Conservation (phyloP, 2,797 vertebrate genomes). For the Mycteria americana region DNA sequence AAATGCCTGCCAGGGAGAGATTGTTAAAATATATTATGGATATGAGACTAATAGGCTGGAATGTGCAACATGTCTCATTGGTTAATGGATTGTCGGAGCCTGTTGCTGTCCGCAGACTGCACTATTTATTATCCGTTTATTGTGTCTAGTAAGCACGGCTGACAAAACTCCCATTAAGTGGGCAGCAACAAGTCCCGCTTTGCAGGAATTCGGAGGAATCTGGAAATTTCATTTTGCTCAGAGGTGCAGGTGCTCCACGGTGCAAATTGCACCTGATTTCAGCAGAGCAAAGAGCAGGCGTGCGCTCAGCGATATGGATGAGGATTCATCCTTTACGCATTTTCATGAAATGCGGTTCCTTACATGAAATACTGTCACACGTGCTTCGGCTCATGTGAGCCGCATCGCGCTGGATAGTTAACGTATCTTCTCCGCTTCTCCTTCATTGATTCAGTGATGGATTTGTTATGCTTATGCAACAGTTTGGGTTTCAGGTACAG, state of each 20-base stretch:
- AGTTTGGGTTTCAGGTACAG: background rate
- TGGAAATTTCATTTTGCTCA: background rate
- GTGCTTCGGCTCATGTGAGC: background rate
- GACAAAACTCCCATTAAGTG: background rate
- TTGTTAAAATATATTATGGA: conserved; percentile 31
- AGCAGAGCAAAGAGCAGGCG: accelerated
- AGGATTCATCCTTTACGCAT: background rate
- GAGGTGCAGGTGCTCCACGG: background rate
- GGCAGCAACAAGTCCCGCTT: background rate
- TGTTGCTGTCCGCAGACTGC: background rate
- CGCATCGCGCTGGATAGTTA: background rate
- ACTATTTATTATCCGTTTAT: conserved; percentile 20
- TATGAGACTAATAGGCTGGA: conserved; percentile 28
- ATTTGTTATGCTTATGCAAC: conserved; percentile 13
- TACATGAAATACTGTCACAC: background rate
- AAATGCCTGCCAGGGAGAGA: conserved; percentile 29
- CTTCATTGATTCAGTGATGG: background rate
- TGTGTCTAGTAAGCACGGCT: background rate
- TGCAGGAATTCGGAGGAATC: background rate
- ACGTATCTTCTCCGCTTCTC: background rate
- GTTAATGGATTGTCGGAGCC: conserved; percentile 27
- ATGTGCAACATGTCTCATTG: background rate
- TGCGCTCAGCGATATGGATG: accelerated
- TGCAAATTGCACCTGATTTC: background rate
- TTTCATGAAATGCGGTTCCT: background rate